Conservation (phyloP, 2,888 invertebrate species). For the Drosophila subquinaria region DNA sequence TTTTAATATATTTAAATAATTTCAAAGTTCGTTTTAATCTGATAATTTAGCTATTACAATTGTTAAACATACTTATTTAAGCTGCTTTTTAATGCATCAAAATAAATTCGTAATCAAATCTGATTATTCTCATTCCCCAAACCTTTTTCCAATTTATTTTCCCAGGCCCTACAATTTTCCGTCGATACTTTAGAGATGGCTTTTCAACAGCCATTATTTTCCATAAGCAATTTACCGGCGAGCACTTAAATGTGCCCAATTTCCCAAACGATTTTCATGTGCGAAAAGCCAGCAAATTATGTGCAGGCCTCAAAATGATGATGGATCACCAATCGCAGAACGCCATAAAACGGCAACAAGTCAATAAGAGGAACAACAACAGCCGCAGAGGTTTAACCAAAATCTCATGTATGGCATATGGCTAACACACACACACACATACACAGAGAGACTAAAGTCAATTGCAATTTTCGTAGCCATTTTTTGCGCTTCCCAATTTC, state of each 20-base stretch:
- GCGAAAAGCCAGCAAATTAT: conserved; percentile 75
- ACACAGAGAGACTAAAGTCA: conserved; percentile 51
- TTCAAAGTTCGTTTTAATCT: too few relatives aligned
- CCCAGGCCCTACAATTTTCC: conserved; percentile 11
- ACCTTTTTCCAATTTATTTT: conserved; percentile 6
- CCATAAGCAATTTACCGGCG: conserved; percentile 40
- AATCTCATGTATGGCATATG: conserved; percentile 49
- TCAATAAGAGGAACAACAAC: conserved; percentile 71
- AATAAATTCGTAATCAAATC: too few relatives aligned
- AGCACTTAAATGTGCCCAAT: conserved; percentile 52
- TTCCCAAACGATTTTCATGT: conserved; percentile 65
- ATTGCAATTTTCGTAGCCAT: conserved; percentile 76
- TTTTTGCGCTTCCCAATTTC: conserved; percentile 62
- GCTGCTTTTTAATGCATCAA: too few relatives aligned
- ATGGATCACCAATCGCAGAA: conserved; percentile 86
- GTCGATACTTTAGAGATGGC: neutral
- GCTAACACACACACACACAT: conserved; percentile 34
- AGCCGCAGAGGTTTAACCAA: conserved; percentile 51
- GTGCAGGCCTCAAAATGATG: conserved; percentile 77
- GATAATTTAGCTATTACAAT: too few relatives aligned
- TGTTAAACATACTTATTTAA: too few relatives aligned
- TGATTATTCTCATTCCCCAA: neutral
- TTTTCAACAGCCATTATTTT: conserved; percentile 45
- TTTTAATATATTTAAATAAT: too few relatives aligned
- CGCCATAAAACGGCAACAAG: conserved; percentile 81